These are phyloP conservation scores for Vultur gryphus DNA, from an alignment of 2,797 vertebrate genomes.

Conservation along the genomic window DNA sequence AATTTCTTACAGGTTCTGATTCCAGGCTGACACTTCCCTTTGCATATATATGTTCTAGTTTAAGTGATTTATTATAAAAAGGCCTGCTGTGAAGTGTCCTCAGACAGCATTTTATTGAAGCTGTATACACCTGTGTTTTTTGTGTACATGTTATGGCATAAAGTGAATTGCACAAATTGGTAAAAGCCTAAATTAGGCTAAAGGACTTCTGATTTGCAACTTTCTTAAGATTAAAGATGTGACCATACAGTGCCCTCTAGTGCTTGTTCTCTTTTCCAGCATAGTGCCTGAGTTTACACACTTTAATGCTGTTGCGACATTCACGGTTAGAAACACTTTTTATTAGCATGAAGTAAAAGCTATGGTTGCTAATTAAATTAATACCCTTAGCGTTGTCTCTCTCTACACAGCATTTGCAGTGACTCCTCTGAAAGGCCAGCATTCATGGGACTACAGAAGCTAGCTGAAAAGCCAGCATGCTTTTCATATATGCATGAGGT, in stretches of 20 bases:
- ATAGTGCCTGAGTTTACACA: background rate
- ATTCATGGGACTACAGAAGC: background rate
- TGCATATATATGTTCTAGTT: background rate
- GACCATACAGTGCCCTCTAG: conserved; percentile 37
- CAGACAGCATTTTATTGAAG: background rate
- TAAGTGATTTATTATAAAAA: background rate
- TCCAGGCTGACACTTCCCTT: background rate
- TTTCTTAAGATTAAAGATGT: background rate
- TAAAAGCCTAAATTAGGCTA: background rate
- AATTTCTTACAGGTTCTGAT: background rate
- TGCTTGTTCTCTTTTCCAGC: background rate
- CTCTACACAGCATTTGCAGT: background rate
- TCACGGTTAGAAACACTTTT: background rate
- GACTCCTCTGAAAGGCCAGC: background rate
- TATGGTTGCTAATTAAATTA: background rate
- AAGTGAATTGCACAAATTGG: background rate
- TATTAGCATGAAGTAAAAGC: background rate
- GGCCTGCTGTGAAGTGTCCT: background rate
- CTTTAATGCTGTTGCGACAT: background rate
- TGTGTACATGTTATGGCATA: background rate
- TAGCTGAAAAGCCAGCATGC: background rate
- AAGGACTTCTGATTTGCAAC: background rate
- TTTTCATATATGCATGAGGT: background rate
- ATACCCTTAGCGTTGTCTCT: background rate
- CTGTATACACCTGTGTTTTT: background rate